Evolutionary conservation across 2,888 invertebrate species (phyloP).

Genomic region (Sericinus montela): DNA sequence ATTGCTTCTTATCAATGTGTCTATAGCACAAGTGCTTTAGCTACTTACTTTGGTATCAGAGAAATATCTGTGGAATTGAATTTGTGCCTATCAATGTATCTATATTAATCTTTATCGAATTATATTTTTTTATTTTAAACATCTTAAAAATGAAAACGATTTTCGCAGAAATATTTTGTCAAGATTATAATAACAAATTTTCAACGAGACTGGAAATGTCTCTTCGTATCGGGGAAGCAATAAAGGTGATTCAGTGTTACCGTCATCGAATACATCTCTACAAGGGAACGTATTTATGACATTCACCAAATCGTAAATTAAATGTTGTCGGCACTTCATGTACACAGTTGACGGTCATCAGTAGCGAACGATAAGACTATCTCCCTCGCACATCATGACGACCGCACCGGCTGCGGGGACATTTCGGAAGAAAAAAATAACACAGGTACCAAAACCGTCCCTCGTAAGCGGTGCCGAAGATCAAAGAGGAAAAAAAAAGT

Average conservation of each 20-base stretch:
- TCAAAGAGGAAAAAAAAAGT: conserved; percentile 54
- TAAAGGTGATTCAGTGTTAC: conserved; percentile 31
- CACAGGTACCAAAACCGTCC: conserved; percentile 60
- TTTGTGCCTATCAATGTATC: too few relatives aligned
- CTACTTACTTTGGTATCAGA: too few relatives aligned
- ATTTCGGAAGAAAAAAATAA: conserved; percentile 51
- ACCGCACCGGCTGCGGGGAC: conserved; percentile 46
- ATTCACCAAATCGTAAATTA: conserved; percentile 30
- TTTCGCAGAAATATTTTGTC: neutral
- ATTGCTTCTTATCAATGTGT: too few relatives aligned
- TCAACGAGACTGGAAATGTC: conserved; percentile 22
- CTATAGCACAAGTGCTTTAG: too few relatives aligned
- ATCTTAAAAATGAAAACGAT: too few relatives aligned
- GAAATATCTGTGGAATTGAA: too few relatives aligned
- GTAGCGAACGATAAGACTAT: conserved; percentile 70
- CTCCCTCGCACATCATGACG: conserved; percentile 52
- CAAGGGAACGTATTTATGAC: conserved; percentile 14
- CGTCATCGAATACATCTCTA: conserved; percentile 14
- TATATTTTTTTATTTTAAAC: too few relatives aligned
- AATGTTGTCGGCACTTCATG: conserved; percentile 38
- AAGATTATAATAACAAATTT: neutral
- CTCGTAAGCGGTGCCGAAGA: conserved; percentile 70
- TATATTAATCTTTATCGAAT: too few relatives aligned
- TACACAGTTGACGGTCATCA: conserved; percentile 57
- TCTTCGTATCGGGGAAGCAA: conserved; percentile 28